Base-by-base conservation (phyloP, 2,797 vertebrate species). In the Sylvilagus floridanus region DNA sequence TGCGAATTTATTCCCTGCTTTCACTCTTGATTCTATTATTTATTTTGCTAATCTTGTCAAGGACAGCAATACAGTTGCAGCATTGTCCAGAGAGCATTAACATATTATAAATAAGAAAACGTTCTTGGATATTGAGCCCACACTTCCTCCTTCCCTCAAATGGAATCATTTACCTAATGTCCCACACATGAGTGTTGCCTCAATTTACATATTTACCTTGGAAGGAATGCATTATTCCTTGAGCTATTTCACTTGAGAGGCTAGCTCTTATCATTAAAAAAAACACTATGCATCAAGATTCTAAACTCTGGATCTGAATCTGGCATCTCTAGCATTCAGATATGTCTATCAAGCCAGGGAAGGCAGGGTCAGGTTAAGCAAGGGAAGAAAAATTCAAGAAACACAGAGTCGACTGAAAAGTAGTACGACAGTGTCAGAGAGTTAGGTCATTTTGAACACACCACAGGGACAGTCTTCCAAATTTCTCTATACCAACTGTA, bases 171-270 rank as follows among this genome's bases (percentile, higher is more conserved):
- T 90, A 22, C 52, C 30, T 66, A 65, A 54, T 30, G 83, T 37
- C 63, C 30, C 28, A 76, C 17, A 75, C 1, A 54, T 62, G 1
- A 1, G 1, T 22, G 7, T 73, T 91, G n/a, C 37, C 28, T 79
- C 60, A 85, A 42, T 79, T 75, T 78, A n/a, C 26, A 8, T 66
- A 69, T 86, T 86, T 82, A 60, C 52, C 62, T 11, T 78, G 52
- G 69, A 94, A 94, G 42, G 17, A 90, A 14, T 7, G 50, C 76
- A 79, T 65, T 93, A n/a, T 89, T 93, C 62, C 54, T 77, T 84
- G 68, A 95, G 24, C 77, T 84, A 37, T 69, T 22, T 78, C 35
- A 83, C 7, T 57, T 83, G 69, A 73, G 50, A 93, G 65, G 54
- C 52, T 84, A 88, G 35, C 11, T 75, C 52, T 94, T 78, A 76